Conservation (phyloP, 2,888 invertebrate species). For the Drosophila cracens region DNA sequence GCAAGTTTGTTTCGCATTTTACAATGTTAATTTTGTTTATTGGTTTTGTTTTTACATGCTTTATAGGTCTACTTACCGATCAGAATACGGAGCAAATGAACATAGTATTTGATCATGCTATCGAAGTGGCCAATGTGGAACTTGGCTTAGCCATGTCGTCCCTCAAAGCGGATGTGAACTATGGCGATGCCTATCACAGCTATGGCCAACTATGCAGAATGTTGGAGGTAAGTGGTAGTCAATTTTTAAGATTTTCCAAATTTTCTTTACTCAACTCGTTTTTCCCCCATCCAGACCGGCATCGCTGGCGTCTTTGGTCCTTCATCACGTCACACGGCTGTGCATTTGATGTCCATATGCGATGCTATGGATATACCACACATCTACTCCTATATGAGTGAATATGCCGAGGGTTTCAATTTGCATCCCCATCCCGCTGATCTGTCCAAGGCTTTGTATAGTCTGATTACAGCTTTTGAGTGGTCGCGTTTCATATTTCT, state of each 20-base stretch:
- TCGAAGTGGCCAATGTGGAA: constrained; percentile 78
- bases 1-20: constrained; percentile 31
- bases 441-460: constrained; percentile 88
- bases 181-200: constrained; percentile 86
- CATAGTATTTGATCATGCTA: constrained; percentile 82
- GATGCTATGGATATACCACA: constrained; percentile 94
- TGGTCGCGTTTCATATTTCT: constrained; percentile 95
- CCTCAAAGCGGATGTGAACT: constrained; percentile 84
- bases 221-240: constrained; percentile 85
- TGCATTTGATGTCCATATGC: constrained; percentile 93
- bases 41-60: neutral
- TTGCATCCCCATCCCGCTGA: constrained; percentile 90
- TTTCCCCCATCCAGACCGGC: constrained; percentile 86
- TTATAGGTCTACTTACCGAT: constrained; percentile 80
- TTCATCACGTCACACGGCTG: constrained; percentile 88
- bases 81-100: constrained; percentile 77
- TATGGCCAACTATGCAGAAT: constrained; percentile 86
- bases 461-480: constrained; percentile 89
- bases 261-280: neutral
- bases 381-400: constrained; percentile 91
- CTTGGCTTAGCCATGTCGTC: constrained; percentile 64
- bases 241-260: no score
- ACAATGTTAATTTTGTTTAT: neutral
- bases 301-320: constrained; percentile 94
- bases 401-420: constrained; percentile 87